Evolutionary conservation across 2,797 vertebrate species (phyloP).

Genomic region (Glyptemys insculpta): DNA sequence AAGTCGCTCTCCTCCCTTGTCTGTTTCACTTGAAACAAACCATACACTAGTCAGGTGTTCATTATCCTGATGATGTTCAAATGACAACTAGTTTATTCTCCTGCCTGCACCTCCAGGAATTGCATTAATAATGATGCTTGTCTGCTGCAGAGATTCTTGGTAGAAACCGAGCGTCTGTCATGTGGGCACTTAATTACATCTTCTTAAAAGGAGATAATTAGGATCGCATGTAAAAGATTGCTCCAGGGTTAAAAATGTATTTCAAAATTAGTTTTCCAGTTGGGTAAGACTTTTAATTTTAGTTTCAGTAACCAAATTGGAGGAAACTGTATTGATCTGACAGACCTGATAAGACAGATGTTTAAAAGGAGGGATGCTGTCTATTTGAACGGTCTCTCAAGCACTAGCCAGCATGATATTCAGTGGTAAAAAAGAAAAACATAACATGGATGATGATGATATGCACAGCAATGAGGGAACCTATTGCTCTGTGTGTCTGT

Average conservation of each 20-base stretch:
- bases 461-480: background rate
- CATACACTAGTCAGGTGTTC: conserved; percentile 53
- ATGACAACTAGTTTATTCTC: conserved; percentile 73
- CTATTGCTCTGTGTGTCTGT: accelerated
- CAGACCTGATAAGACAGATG: conserved; percentile 1
- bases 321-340: conserved; percentile 7
- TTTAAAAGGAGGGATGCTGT: background rate
- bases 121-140: conserved; percentile 63
- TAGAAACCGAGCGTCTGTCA: conserved; percentile 60
- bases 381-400: background rate
- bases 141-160: conserved; percentile 57
- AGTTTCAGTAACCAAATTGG: conserved; percentile 36
- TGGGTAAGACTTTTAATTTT: conserved; percentile 61
- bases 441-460: background rate
- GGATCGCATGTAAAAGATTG: conserved; percentile 61
- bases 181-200: conserved; percentile 67
- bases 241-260: conserved; percentile 57
- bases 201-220: conserved; percentile 72
- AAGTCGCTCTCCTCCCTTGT: conserved; percentile 6
- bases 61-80: conserved; percentile 66
- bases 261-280: conserved; percentile 51
- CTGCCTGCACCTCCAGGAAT: conserved; percentile 54
- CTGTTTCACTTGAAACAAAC: conserved; percentile 54
- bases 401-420: background rate
- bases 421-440: background rate